phyloP scores from a whole-genome alignment of 30 jellyfish, hydroid and myxozoan genomes.

The Cassiopea xamachana region DNA sequence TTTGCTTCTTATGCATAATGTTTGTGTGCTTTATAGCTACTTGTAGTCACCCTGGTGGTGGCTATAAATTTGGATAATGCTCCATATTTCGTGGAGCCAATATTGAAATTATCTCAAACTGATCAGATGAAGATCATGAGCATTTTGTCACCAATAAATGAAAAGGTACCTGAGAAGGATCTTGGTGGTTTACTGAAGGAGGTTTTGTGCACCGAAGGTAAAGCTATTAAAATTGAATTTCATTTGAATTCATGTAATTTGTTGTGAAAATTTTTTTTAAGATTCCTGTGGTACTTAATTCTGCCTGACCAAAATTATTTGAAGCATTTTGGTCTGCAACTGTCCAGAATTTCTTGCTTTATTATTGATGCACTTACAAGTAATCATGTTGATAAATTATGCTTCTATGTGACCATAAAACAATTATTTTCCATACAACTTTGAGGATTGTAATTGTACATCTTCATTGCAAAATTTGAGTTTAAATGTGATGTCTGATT shows the following conservation, averaged over 20 bases:
- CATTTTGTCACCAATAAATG: constrained; percentile 31
- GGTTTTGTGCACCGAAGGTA: constrained; percentile 49
- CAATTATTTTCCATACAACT: too few species aligned
- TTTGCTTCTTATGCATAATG: not conserved
- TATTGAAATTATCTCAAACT: constrained; percentile 20
- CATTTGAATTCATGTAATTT: not conserved
- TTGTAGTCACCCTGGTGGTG: constrained; percentile 37
- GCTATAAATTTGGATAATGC: constrained; percentile 48
- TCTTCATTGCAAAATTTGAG: too few species aligned
- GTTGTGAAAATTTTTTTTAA: not conserved
- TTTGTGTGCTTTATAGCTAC: constrained; percentile 21
- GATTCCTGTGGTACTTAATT: not conserved
- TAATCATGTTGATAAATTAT: not conserved
- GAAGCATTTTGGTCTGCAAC: not conserved
- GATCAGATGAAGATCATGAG: constrained; percentile 33
- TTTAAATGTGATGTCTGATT: too few species aligned
- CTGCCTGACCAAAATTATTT: not conserved
- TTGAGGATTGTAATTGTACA: too few species aligned
- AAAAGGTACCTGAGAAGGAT: constrained; percentile 16
- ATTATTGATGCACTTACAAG: not conserved
- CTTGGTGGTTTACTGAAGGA: constrained; percentile 13
- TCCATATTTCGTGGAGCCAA: constrained; percentile 34
- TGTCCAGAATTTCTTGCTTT: not conserved
- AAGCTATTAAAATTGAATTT: not conserved
- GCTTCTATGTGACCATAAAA: not conserved